phyloP scores from a whole-genome alignment of 2,113 vertebrate species.

The Hipposideros armiger region DNA sequence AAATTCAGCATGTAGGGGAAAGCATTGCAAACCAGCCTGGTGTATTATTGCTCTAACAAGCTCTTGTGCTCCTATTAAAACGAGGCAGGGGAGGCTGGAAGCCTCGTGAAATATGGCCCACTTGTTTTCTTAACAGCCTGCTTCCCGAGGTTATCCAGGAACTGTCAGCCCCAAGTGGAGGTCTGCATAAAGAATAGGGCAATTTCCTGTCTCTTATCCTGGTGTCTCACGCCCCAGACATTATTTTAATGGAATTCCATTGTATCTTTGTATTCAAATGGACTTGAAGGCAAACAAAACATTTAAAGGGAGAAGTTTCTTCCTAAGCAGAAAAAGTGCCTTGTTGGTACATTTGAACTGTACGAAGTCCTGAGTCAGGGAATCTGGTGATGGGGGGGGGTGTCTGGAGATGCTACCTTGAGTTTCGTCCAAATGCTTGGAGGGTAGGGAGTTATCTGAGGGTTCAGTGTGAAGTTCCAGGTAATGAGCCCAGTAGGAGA shows the following conservation, averaged over 20 bases:
- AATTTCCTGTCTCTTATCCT: conserved; percentile 72
- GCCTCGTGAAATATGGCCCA: conserved; percentile 63
- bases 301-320: conserved; percentile 64
- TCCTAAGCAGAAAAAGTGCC: conserved; percentile 29
- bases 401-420: neutral
- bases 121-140: conserved; percentile 70
- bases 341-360: neutral
- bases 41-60: conserved; percentile 39
- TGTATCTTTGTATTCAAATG: conserved; percentile 70
- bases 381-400: neutral
- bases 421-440: neutral
- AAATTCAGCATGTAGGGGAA: conserved; percentile 58
- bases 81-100: conserved; percentile 40
- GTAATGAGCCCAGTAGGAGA: neutral
- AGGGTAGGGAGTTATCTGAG: neutral
- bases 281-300: conserved; percentile 45
- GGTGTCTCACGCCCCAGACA: conserved; percentile 45
- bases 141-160: conserved; percentile 60
- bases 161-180: conserved; percentile 41
- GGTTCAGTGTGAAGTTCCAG: neutral
- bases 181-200: conserved; percentile 51
- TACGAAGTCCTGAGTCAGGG: conserved; percentile 48
- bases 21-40: neutral
- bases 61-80: conserved; percentile 63
- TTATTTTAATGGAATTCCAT: conserved; percentile 76